A percentile compares a stretch with the other conserved stretches of the same genome.
These are phyloP conservation scores for Gymnarchus niloticus DNA, from an alignment of 2,113 vertebrate genomes.

Conservation along the genomic window DNA sequence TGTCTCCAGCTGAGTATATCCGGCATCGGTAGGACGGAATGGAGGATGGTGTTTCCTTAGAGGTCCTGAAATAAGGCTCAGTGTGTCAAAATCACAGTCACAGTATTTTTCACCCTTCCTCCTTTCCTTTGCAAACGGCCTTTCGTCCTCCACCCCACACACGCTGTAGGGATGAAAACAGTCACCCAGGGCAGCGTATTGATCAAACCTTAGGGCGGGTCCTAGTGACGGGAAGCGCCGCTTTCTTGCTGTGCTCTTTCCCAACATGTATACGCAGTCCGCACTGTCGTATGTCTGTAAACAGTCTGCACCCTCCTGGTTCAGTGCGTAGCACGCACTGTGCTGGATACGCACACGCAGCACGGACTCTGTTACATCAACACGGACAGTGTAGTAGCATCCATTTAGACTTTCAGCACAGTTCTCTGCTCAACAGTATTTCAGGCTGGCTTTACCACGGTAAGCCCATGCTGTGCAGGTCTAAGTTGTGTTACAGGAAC, in stretches of 20 bases:
- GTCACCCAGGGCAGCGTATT: background rate
- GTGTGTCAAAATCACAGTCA: background rate
- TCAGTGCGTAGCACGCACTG: background rate
- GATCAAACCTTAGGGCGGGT: background rate
- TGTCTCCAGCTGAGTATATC: conserved; percentile 12
- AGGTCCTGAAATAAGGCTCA: background rate
- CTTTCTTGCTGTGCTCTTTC: background rate
- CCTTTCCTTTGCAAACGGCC: background rate
- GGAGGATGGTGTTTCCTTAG: background rate
- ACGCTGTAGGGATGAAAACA: background rate
- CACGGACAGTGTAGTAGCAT: background rate
- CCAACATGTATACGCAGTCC: background rate
- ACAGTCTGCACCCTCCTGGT: background rate
- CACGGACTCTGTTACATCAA: background rate
- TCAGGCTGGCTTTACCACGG: background rate
- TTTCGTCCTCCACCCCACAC: background rate
- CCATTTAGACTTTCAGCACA: background rate
- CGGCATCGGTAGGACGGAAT: background rate
- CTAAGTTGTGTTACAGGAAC: background rate
- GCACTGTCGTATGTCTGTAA: background rate
- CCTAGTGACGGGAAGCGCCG: background rate
- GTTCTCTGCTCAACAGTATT: background rate
- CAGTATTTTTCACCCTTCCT: background rate
- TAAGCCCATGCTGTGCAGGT: background rate
- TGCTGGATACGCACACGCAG: too few species aligned